A percentile compares a stretch with the other conserved stretches of the same genome.
Conservation (phyloP, 1,140 invertebrate genomes). For the Chlorops oryzae region DNA sequence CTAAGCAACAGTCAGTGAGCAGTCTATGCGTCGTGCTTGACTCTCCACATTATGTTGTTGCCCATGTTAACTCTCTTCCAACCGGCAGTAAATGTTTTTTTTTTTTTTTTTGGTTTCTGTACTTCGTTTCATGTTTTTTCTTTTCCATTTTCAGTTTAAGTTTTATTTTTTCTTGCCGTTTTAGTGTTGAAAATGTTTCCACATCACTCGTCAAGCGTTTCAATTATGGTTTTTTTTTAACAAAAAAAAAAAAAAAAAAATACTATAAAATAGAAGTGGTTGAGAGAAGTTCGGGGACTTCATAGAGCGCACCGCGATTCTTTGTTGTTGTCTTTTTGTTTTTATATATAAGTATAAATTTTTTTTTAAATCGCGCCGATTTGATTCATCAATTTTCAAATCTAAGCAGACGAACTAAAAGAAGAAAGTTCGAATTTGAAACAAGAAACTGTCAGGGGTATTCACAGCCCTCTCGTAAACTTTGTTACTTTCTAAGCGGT, state of each 20-base stretch:
- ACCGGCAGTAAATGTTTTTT: background rate
- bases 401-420: too few relatives aligned
- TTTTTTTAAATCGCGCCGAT: too few relatives aligned
- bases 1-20: slow-evolving; percentile 40
- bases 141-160: slow-evolving; percentile 8
- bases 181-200: slow-evolving; percentile 45
- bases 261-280: background rate
- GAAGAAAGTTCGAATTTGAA: too few relatives aligned
- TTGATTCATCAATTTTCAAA: too few relatives aligned
- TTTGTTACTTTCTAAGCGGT: too few relatives aligned
- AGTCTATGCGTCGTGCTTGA: too few relatives aligned
- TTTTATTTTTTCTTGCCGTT: slow-evolving; percentile 8
- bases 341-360: too few relatives aligned
- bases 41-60: slow-evolving; percentile 19
- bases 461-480: too few relatives aligned
- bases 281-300: too few relatives aligned
- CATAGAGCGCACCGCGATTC: too few relatives aligned
- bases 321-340: too few relatives aligned
- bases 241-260: background rate
- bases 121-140: slow-evolving; percentile 9
- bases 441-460: too few relatives aligned
- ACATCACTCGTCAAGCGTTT: slow-evolving; percentile 49
- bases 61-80: background rate
- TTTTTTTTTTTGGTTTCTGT: background rate
- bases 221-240: slow-evolving; percentile 22